phyloP scores from a whole-genome alignment of 2,797 vertebrate species.

The Anguilla marmorata region DNA sequence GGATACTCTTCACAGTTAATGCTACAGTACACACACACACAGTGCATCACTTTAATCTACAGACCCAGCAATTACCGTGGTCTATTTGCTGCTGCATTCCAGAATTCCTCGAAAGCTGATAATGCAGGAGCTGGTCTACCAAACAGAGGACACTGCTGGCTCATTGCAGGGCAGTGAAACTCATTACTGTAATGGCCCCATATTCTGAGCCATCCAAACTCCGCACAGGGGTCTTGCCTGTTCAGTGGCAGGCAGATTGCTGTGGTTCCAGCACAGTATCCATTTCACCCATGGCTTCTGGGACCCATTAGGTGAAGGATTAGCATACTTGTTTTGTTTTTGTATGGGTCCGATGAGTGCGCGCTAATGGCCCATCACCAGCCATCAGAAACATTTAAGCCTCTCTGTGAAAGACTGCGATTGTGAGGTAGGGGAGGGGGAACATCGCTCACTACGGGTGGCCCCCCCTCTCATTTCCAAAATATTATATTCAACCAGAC shows the following conservation, averaged over 20 bases:
- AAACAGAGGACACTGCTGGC: neutral
- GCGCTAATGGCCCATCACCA: slow-evolving; percentile 26
- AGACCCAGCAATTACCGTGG: neutral
- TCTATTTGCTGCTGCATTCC: neutral
- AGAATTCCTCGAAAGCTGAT: slow-evolving; percentile 6
- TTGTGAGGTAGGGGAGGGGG: neutral
- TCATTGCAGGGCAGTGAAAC: neutral
- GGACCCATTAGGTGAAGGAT: slow-evolving; percentile 12
- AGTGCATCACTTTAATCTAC: neutral
- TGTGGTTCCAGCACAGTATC: neutral
- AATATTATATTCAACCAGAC: neutral
- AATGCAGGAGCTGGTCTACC: neutral
- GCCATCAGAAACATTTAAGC: slow-evolving; percentile 19
- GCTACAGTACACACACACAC: neutral
- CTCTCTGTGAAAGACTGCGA: neutral
- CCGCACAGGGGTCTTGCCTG: neutral
- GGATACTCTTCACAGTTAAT: neutral
- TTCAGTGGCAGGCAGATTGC: neutral
- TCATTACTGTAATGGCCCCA: neutral
- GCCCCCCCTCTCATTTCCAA: neutral
- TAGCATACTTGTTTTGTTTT: slow-evolving; percentile 19
- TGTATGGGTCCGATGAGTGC: slow-evolving; percentile 8
- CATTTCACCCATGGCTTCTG: slow-evolving; percentile 1
- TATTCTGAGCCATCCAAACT: neutral
- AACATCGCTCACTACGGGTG: neutral